Evolutionary conservation across 2,113 vertebrate species (phyloP).

Genomic region (Girardinichthys multiradiatus): DNA sequence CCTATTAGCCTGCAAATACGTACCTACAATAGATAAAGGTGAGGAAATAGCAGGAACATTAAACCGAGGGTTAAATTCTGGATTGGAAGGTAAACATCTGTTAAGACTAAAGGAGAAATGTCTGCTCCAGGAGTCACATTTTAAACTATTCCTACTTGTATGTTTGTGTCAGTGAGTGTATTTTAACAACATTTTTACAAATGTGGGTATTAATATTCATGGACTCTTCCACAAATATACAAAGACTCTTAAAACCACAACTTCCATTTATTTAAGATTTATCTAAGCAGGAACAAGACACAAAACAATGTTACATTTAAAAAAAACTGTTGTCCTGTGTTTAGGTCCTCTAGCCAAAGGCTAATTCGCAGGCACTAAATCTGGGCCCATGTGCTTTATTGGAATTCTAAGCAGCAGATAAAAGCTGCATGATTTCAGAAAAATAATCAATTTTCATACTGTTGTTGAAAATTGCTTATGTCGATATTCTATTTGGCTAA

Average conservation of each 20-base stretch:
- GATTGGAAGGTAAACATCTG: conserved; percentile 21
- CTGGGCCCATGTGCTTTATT: too few relatives aligned
- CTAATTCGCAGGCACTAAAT: background rate
- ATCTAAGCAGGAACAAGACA: background rate
- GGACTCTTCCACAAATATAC: conserved; percentile 22
- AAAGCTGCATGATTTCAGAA: background rate
- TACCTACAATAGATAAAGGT: conserved; percentile 28
- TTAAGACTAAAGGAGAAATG: conserved; percentile 3
- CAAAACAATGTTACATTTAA: background rate
- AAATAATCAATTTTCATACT: background rate
- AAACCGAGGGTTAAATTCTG: conserved; percentile 24
- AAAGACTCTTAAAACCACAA: conserved; percentile 1
- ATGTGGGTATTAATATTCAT: conserved; percentile 39
- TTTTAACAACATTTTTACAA: conserved; percentile 33
- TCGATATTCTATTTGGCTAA: background rate
- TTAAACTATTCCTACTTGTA: background rate
- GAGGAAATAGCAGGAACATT: conserved; percentile 38
- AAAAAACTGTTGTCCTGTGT: background rate
- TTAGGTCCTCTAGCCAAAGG: too few relatives aligned
- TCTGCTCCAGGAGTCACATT: background rate
- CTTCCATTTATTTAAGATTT: background rate
- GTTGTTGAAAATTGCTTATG: background rate
- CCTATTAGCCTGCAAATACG: conserved; percentile 51
- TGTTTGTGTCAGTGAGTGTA: conserved; percentile 13
- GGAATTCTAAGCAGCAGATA: background rate